Conservation (phyloP, 2,113 vertebrate species). For the Mus spicilegus region DNA sequence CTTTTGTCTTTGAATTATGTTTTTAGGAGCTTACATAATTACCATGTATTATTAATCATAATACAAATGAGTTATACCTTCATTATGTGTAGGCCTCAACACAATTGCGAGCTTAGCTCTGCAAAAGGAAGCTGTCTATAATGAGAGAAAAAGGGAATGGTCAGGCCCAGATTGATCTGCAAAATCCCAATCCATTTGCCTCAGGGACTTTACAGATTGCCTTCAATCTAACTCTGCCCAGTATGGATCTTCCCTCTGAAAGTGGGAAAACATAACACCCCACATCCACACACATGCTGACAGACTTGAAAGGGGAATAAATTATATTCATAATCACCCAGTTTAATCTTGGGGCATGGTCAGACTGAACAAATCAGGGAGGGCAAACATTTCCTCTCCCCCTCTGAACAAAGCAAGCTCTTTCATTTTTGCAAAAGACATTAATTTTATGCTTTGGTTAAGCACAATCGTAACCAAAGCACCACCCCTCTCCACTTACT, state of each 20-base stretch:
- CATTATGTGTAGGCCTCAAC: neutral
- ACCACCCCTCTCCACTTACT: conserved; percentile 52
- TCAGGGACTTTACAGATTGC: neutral
- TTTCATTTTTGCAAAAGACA: conserved; percentile 60
- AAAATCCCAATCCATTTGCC: conserved; percentile 62
- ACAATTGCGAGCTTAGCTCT: neutral
- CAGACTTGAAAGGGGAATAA: conserved; percentile 69
- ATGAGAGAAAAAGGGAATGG: neutral
- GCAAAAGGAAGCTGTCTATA: neutral
- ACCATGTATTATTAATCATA: conserved; percentile 39
- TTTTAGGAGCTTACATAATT: conserved; percentile 54
- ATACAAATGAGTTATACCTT: conserved; percentile 31
- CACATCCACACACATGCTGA: conserved; percentile 62
- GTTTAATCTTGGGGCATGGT: conserved; percentile 56
- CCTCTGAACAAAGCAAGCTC: conserved; percentile 57
- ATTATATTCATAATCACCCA: conserved; percentile 39
- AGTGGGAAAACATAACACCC: conserved; percentile 4
- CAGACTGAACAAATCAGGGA: neutral
- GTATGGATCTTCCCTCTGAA: conserved; percentile 28
- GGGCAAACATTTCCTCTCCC: conserved; percentile 67
- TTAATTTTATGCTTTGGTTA: conserved; percentile 38
- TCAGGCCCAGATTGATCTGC: conserved; percentile 32
- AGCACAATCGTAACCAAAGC: neutral
- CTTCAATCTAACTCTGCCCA: conserved; percentile 4
- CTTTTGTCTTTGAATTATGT: conserved; percentile 46